phyloP scores from a whole-genome alignment of 2,888 invertebrate genomes.

The Euplexia lucipara region DNA sequence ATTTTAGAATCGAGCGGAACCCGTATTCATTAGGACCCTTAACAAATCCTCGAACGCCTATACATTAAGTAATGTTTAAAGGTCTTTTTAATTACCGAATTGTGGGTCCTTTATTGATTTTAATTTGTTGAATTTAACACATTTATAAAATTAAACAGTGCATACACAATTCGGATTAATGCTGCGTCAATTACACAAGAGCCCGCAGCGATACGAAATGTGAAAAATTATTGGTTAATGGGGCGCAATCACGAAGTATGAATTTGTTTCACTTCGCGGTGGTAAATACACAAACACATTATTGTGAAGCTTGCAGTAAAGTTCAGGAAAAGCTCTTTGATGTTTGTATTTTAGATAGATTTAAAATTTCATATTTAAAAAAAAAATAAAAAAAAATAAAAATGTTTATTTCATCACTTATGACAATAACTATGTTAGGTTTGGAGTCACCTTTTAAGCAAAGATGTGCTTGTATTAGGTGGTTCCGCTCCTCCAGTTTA shows the following conservation, averaged over 20 bases:
- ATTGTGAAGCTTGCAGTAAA: neutral
- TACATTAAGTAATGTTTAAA: too few relatives aligned
- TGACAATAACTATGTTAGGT: too few relatives aligned
- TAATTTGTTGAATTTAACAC: constrained; percentile 35
- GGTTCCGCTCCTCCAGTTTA: too few relatives aligned
- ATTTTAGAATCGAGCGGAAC: neutral
- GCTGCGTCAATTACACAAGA: constrained; percentile 75
- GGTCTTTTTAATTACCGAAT: too few relatives aligned
- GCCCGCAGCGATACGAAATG: constrained; percentile 65
- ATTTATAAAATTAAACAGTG: constrained; percentile 67
- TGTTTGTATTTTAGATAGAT: neutral
- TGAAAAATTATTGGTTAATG: constrained; percentile 72
- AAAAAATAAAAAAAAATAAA: too few relatives aligned
- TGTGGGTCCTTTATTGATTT: constrained; percentile 25
- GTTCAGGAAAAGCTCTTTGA: neutral
- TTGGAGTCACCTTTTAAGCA: too few relatives aligned
- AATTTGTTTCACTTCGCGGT: constrained; percentile 46
- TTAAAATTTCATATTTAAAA: too few relatives aligned
- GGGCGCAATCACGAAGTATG: constrained; percentile 57
- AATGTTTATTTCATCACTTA: too few relatives aligned
- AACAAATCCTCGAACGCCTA: too few relatives aligned
- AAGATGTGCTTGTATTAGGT: too few relatives aligned
- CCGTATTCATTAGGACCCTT: neutral
- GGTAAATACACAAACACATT: constrained; percentile 40
- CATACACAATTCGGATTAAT: constrained; percentile 76